Percentiles rank a stretch among this genome's conserved stretches.
Conservation (phyloP, 2,797 vertebrate species). For the Catamblyrhynchus diadema region DNA sequence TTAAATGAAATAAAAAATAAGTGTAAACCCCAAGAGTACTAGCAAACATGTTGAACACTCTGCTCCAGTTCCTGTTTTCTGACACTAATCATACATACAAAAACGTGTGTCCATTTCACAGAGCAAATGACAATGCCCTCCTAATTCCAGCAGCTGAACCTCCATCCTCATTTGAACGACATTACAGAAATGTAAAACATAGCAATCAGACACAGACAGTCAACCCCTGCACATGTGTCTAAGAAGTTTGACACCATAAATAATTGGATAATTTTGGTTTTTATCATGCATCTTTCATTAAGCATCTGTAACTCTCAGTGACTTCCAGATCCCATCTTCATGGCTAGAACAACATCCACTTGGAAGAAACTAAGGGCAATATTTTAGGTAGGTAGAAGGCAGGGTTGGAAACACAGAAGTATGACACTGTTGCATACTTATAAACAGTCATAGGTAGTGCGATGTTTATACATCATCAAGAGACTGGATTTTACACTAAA, state of each 20-base stretch:
- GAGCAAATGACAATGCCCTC: not conserved
- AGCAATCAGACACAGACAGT: not conserved
- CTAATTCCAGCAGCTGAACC: not conserved
- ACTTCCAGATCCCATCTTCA: not conserved
- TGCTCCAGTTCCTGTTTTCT: not conserved
- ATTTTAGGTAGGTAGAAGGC: not conserved
- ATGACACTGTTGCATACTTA: not conserved
- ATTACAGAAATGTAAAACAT: not conserved
- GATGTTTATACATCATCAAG: not conserved
- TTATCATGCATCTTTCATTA: not conserved
- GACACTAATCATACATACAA: not conserved
- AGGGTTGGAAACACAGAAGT: not conserved
- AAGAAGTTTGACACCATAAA: not conserved
- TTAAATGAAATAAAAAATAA: slow-evolving; percentile 43
- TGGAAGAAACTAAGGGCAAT: not conserved
- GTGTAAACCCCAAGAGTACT: slow-evolving; percentile 17
- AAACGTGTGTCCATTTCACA: not conserved
- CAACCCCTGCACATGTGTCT: not conserved
- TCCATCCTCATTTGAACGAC: not conserved
- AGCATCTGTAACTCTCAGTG: not conserved
- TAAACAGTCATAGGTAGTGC: not conserved
- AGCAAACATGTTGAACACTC: slow-evolving; percentile 6
- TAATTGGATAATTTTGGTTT: not conserved
- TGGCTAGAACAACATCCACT: not conserved
- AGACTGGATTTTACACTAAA: not conserved